Evolutionary conservation across 2,888 invertebrate species (phyloP).

Genomic region (Chloroclystis v-ata): DNA sequence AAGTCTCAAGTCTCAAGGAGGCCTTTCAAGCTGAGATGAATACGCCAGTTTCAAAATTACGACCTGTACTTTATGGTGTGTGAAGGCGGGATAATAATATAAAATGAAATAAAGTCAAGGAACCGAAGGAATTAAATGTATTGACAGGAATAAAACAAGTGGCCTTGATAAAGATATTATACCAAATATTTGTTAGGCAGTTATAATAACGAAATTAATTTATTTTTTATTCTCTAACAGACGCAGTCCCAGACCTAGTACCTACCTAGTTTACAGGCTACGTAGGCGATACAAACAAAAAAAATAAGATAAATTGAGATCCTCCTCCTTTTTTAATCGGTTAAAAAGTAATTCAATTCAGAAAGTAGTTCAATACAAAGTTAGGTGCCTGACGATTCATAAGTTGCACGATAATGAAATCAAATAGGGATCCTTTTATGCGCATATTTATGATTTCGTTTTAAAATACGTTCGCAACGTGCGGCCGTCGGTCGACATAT

Average conservation of each 20-base stretch:
- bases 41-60: conserved; percentile 56
- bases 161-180: conserved; percentile 9
- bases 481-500: conserved; percentile 38
- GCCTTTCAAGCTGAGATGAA: conserved; percentile 50
- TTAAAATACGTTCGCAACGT: conserved; percentile 32
- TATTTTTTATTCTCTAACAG: too few species aligned
- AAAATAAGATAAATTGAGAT: too few species aligned
- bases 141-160: conserved; percentile 18
- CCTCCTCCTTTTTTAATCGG: too few species aligned
- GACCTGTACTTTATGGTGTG: conserved; percentile 46
- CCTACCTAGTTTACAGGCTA: too few species aligned
- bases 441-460: conserved; percentile 65
- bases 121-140: conserved; percentile 21
- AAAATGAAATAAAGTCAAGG: conserved; percentile 26
- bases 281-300: too few species aligned
- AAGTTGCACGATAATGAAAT: conserved; percentile 51
- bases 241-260: too few species aligned
- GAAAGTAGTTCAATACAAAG: too few species aligned
- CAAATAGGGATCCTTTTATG: conserved; percentile 68
- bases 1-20: conserved; percentile 37
- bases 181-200: too few species aligned
- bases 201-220: too few species aligned
- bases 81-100: conserved; percentile 43
- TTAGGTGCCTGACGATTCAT: conserved; percentile 35
- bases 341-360: conserved; percentile 34